phyloP scores from a whole-genome alignment of 92 coral and sea anemone genomes.

The Epizoanthus stellaris region DNA sequence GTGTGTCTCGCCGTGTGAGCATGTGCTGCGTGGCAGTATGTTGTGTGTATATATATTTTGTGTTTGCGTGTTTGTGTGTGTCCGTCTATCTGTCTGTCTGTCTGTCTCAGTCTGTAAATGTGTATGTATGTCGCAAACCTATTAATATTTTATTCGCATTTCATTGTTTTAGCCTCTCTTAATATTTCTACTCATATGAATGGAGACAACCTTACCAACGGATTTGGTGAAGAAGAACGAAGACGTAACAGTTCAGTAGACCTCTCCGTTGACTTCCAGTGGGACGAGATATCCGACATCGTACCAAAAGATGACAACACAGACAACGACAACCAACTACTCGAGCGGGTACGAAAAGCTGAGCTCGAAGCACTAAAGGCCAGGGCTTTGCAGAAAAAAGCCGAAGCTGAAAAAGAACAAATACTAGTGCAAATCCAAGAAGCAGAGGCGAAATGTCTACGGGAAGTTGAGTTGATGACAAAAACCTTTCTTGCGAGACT shows the following conservation, averaged over 20 bases:
- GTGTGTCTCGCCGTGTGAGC: too few relatives aligned
- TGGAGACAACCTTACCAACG: conserved; percentile 8
- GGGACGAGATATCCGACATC: conserved; percentile 37
- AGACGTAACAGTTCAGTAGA: not conserved
- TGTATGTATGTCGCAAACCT: too few relatives aligned
- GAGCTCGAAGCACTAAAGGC: conserved; percentile 79
- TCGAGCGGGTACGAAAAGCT: conserved; percentile 65
- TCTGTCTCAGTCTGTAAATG: too few relatives aligned
- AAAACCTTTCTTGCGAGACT: conserved; percentile 77
- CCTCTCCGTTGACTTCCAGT: conserved; percentile 21
- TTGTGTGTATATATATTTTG: too few relatives aligned
- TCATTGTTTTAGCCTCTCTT: not conserved
- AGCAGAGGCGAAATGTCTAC: conserved; percentile 83
- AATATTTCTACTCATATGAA: conserved; percentile 16
- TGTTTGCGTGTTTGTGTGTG: too few relatives aligned
- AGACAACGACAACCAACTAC: conserved; percentile 7
- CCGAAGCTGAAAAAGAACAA: conserved; percentile 76
- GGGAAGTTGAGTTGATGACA: conserved; percentile 80
- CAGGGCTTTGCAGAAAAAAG: conserved; percentile 79
- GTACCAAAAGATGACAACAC: conserved; percentile 1
- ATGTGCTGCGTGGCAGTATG: too few relatives aligned
- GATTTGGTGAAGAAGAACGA: not conserved
- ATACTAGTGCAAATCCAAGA: conserved; percentile 65
- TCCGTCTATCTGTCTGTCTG: too few relatives aligned
- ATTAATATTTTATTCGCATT: not conserved